phyloP scores from a whole-genome alignment of 2,113 vertebrate species.

The Larimichthys crocea region DNA sequence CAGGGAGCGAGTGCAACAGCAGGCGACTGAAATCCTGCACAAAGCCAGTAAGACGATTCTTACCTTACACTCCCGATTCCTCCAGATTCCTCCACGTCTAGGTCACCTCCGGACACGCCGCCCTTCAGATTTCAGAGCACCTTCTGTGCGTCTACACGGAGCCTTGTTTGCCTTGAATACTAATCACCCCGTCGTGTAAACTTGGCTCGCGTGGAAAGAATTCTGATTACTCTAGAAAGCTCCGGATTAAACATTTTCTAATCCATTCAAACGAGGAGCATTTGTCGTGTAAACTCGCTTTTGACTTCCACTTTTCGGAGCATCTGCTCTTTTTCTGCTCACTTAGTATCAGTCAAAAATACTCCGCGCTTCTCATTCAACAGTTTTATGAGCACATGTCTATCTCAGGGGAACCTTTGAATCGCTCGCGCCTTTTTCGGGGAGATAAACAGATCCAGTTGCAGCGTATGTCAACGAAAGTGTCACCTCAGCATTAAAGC shows the following conservation, averaged over 20 bases:
- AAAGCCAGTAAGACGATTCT: conserved; percentile 88
- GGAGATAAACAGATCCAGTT: background rate
- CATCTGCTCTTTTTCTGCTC: background rate
- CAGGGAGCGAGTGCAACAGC: conserved; percentile 93
- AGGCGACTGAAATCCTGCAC: conserved; percentile 94
- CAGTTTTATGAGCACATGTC: background rate
- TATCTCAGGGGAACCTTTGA: background rate
- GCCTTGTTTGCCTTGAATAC: background rate
- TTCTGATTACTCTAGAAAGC: background rate
- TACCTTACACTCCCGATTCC: too few relatives aligned
- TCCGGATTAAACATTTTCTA: conserved; percentile 9
- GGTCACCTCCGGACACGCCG: background rate
- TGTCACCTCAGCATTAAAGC: background rate
- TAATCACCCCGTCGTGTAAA: background rate
- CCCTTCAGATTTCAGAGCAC: background rate
- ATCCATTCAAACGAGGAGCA: background rate
- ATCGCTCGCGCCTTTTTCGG: background rate
- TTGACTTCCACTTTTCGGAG: background rate
- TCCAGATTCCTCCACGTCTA: too few relatives aligned
- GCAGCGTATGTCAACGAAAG: background rate
- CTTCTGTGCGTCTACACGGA: background rate
- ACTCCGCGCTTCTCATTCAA: background rate
- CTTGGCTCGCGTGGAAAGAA: background rate
- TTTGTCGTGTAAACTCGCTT: conserved; percentile 1
- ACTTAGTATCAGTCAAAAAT: background rate